These are phyloP conservation scores for Silurus meridionalis DNA, from an alignment of 2,113 vertebrate species.

Conservation along the genomic window DNA sequence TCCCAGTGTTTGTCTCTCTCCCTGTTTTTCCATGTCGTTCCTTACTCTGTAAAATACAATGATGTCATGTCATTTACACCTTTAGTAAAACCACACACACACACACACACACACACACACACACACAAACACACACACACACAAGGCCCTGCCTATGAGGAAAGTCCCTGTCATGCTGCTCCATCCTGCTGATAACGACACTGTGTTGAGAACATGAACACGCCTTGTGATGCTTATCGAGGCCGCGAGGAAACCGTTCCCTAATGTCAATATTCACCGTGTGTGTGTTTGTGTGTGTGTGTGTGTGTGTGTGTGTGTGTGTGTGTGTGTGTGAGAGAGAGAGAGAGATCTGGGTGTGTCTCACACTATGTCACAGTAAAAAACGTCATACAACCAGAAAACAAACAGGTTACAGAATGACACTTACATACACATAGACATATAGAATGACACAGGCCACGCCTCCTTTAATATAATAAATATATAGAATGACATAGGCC, in stretches of 20 bases:
- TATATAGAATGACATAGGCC: neutral
- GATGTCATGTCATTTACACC: neutral
- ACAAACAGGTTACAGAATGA: neutral
- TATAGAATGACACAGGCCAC: neutral
- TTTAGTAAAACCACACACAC: conserved; percentile 13
- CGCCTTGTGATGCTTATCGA: conserved; percentile 3
- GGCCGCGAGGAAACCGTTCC: conserved; percentile 49
- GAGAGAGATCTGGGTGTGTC: neutral
- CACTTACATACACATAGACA: too few species aligned
- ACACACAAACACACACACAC: conserved; percentile 23
- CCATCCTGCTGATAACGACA: neutral
- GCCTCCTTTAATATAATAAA: neutral
- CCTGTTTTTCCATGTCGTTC: neutral
- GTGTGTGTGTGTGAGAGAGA: too few species aligned
- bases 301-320: neutral
- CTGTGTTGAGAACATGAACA: conserved; percentile 1
- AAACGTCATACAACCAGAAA: neutral
- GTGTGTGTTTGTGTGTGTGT: neutral
- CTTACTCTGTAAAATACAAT: neutral
- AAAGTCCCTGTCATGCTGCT: conserved; percentile 26
- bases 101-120: conserved; percentile 9
- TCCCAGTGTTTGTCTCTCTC: neutral
- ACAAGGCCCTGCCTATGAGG: neutral
- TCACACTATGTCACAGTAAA: neutral
- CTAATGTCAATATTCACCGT: neutral